Base-by-base conservation (phyloP, 2,888 invertebrate species). In the Drosophila barbarae region DNA sequence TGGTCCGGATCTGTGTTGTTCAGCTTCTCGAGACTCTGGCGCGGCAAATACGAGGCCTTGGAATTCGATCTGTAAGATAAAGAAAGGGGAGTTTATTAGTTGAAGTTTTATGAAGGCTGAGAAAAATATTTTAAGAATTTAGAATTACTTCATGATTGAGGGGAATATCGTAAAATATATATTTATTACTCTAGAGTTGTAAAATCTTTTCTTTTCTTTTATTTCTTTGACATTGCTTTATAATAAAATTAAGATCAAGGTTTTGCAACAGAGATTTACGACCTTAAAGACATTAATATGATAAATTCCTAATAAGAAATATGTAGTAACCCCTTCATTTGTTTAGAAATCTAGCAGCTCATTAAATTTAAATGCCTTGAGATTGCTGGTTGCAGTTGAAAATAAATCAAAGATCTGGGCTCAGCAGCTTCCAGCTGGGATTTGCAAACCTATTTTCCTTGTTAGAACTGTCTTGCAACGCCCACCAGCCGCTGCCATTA, bases 31-130 rank as follows among this genome's bases (percentile, higher is more conserved):
- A 93, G 91, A 84, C 94, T 94, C 57, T 93, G 91, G 39, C 93
- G 91, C 71, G 94, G 93, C 89, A 94, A 89, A 88, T 94, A 94
- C 60, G 94, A 94, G 73, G 94, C 94, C 90, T 94, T 94, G 54
- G 94, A 94, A 86, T 94, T 93, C 86, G 93, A 94, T 90, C 94
- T 94, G 91, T 18, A 92, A 91, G 5, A 46, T 15, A 26, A 12
- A 23, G n/a, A 18, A 35, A 13, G 51, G 18, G n/a, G n/a, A 9
- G 23, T 39, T 44, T 21, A 30, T 59, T 41, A 53, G n/a, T 34
- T 23, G 2, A 18, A 4, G 34, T 54, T 5, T 18, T 6, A 35
- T 10, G 6, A 34, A 42, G 23, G n/a, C 5, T 23, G 8, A 26
- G 23, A 23, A 26, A 26, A 5, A 26, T 7, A 23, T 9, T 23